Evolutionary conservation across 1,140 invertebrate genomes (phyloP), one percentile per base, ranked within the genome.

Genomic region (Bombus fervidus): DNA sequence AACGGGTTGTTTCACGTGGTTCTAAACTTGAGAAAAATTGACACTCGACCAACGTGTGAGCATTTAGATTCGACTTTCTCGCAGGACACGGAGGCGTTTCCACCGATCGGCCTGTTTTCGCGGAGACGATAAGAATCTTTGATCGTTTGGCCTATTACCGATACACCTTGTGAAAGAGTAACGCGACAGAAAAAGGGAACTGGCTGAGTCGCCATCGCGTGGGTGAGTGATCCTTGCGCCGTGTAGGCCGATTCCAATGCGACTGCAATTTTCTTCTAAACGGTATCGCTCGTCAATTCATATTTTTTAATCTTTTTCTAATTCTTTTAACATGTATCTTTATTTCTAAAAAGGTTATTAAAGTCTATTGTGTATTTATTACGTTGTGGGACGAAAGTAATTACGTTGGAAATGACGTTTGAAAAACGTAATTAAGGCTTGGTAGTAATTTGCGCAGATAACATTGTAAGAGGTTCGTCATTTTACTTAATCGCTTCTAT

Each of bases 201-300:
- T 34, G n/a, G 62, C 59, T 77, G 64, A 77, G 53, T 39, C 28
- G 37, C 28, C 62, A 43, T 41, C 43, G 43, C 37, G 64, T 83
- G 74, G 74, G 74, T 75, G 82, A 77, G 62, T 53, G 62, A 83
- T 77, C 25, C 73, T 41, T 53, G 73, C 34, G 18, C 10, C 34
- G 73, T 77, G 73, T 77, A 62, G 59, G 73, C 28, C 34, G 43
- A 25, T 12, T 53, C 37, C n/a, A 22, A 69, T 28, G 6, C 8
- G n/a, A 39, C 72, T 43, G 62, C 37, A 83, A 83, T 83, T 83
- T 83, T 43, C 18, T 39, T 77, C 25, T 83, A 53, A 83, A 78
- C 74, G 82, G 78, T 22, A 57, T 43, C 9, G 31, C 31, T 25
- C 39, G 3, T 25, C n/a, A 1, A 28, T 25, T 25, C 13, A 10